Evolutionary conservation across 1,140 invertebrate genomes (phyloP), one percentile per base, ranked within the genome.

Genomic region (Brachionus koreanus): DNA sequence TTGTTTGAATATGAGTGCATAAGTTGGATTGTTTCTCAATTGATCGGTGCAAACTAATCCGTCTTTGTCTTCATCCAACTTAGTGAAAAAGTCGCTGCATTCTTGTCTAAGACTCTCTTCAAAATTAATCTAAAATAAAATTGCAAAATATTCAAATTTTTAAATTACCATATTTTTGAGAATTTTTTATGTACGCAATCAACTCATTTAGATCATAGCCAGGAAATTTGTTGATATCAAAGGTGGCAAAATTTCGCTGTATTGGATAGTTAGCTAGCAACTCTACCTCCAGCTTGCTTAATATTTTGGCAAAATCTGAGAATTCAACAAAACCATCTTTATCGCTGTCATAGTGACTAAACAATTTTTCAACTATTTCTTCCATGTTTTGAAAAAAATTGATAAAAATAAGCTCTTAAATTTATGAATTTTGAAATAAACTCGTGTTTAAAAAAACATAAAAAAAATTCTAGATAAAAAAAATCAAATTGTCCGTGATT

Each of bases 301-400:
- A 46, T 16, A 74, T 46, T 46, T 74, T 74, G 25, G 69, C 69
- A 74, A 74, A 74, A 74, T 74, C 42, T 2, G 39, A 42, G 46
- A 74, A 74, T 29, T 46, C 29, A 6, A 74, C 39, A 74, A 12
- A 46, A 46, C 69, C 69, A 74, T 74, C 69, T 46, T 74, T 10
- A 33, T 74, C 42, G 6, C 1, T 19, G 23, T 74, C 69, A 12
- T 46, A 13, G 4, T 13, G 7, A 3, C 12, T 29, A 13, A 74
- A 46, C 19, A 29, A 46, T 46, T 29, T 35, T 46, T 42, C 25
- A 74, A 74, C 10, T 13, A 74, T 25, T 19, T 46, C 69, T 43
- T 43, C 39, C 35, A 67, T 67, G 10, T 67, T 29, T 29, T 29
- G 3, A 3, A 29, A 29, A 29, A 29, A 29, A 29, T 29, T 29